Evolutionary conservation across 2,113 vertebrate species (phyloP).

Genomic region (Rhabdornis inornatus): DNA sequence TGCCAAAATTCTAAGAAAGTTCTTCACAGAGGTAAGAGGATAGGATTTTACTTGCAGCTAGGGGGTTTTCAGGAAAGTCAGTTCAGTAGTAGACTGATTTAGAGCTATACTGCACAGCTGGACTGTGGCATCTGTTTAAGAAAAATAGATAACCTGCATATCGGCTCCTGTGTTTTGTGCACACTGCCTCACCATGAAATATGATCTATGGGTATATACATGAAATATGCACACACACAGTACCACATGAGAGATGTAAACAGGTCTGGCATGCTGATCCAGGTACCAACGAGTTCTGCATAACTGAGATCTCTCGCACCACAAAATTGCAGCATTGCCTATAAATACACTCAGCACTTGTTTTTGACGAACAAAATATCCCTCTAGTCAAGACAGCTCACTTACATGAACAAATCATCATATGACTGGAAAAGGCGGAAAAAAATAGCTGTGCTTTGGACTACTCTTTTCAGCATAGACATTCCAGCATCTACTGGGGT

Average conservation of each 20-base stretch:
- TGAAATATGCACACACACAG: not conserved
- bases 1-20: not conserved
- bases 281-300: not conserved
- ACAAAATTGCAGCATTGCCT: not conserved
- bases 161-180: not conserved
- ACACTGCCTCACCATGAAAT: fast-evolving
- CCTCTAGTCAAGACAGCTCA: not conserved
- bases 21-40: not conserved
- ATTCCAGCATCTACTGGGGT: not conserved
- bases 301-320: not conserved
- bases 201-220: not conserved
- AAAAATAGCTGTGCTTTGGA: not conserved
- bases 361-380: constrained; percentile 4
- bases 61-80: not conserved
- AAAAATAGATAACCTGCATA: fast-evolving
- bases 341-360: not conserved
- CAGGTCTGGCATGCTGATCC: not conserved
- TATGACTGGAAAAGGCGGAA: not conserved
- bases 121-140: not conserved
- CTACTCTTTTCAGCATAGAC: not conserved
- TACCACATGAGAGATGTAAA: not conserved
- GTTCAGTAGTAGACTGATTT: not conserved
- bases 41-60: not conserved
- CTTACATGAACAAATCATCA: not conserved
- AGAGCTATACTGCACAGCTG: not conserved